Base-by-base conservation (phyloP, 2,888 invertebrate species). In the Eustalomyia histrio region DNA sequence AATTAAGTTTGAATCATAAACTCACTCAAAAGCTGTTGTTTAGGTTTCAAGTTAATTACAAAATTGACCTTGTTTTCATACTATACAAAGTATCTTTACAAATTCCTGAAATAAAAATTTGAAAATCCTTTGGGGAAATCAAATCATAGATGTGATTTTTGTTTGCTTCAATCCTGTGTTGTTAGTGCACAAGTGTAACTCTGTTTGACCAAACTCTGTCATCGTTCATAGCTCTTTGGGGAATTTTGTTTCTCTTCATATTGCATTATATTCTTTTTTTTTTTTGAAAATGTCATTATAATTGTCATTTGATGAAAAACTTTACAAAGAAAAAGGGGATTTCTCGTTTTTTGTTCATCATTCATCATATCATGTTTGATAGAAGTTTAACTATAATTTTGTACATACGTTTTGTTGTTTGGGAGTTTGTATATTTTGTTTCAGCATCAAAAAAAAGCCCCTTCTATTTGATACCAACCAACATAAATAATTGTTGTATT, bases 401-500 rank as follows among this genome's bases (percentile, higher is more conserved):
- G 10, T 47, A 47, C 61, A 61, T 61, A 43, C 47, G 43, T 17
- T n/a, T n/a, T n/a, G n/a, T n/a, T n/a, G n/a, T n/a, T n/a, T n/a
- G n/a, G n/a, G n/a, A n/a, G n/a, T n/a, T n/a, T n/a, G n/a, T n/a
- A n/a, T n/a, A n/a, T n/a, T n/a, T 52, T 43, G 47, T 33, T 50
- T 18, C 8, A 12, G n/a, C n/a, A 43, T n/a, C 2, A 47, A 39
- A 47, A 0, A 47, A 39, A 47, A 0, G 43, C 43, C 43, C 43
- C 39, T 12, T 29, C 43, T 14, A 1, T 53, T 39, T 53, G 76
- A 53, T 60, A 64, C 14, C 55, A 65, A 67, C 43, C 5, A 10
- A 43, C 35, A 65, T 67, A 50, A 72, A 72, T 78, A 78, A 78
- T 72, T 72, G 78, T 35, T 72, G 47, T 78, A 72, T 72, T 72